phyloP scores from a whole-genome alignment of 2,888 invertebrate genomes.

The Lobophora halterata region DNA sequence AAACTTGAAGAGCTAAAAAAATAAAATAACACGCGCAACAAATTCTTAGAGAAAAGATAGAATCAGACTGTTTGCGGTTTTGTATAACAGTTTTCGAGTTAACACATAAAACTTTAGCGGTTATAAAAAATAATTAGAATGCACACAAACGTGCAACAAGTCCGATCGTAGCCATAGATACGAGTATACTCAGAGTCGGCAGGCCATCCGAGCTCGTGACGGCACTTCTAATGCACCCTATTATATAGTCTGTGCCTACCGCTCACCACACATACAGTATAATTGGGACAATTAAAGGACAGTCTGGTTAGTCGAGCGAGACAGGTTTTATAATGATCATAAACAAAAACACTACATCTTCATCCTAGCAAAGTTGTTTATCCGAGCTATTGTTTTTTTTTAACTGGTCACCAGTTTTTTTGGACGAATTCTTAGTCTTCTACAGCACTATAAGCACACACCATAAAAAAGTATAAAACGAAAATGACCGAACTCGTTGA shows the following conservation, averaged over 20 bases:
- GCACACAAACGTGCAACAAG: conserved; percentile 30
- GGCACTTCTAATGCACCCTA: conserved; percentile 52
- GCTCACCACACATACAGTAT: conserved; percentile 23
- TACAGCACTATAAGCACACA: too few relatives aligned
- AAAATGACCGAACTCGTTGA: conserved; percentile 3
- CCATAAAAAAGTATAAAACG: too few relatives aligned
- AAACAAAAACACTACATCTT: conserved; percentile 1
- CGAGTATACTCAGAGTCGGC: conserved; percentile 42
- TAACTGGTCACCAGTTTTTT: too few relatives aligned
- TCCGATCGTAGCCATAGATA: conserved; percentile 45
- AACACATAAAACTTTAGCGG: conserved; percentile 13
- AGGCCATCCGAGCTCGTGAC: conserved; percentile 51
- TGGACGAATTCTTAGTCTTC: too few relatives aligned
- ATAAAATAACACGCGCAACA: too few relatives aligned
- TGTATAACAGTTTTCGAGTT: conserved; percentile 2
- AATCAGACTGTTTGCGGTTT: not conserved
- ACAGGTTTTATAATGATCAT: conserved; percentile 5
- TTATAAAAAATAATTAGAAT: conserved; percentile 20
- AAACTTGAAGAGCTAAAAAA: too few relatives aligned
- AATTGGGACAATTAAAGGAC: conserved; percentile 12
- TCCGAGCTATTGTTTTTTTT: not conserved
- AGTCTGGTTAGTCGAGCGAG: conserved; percentile 1
- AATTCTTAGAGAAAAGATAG: not conserved
- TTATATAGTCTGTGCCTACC: conserved; percentile 34
- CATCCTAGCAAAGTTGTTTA: not conserved